These are phyloP conservation scores for Actinia equina DNA, from an alignment of 64 coral and sea anemone species.

Conservation along the genomic window DNA sequence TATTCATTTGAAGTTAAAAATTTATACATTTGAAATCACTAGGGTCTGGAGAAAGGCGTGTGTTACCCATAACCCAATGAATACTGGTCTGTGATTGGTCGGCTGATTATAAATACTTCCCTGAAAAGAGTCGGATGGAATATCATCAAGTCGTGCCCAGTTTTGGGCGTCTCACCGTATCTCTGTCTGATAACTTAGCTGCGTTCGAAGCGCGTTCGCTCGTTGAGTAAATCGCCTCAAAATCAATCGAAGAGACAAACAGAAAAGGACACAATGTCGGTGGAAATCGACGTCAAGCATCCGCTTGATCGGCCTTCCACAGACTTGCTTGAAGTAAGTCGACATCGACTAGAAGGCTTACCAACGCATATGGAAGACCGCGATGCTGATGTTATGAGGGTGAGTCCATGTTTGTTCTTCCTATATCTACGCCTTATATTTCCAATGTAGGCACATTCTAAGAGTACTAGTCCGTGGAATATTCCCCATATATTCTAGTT, in stretches of 20 bases:
- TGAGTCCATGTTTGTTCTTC: constrained; percentile 36
- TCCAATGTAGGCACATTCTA: neutral
- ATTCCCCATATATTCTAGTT: neutral
- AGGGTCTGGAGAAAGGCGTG: constrained; percentile 5
- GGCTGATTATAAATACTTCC: constrained; percentile 22
- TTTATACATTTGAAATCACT: constrained; percentile 10
- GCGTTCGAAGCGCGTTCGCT: constrained; percentile 23
- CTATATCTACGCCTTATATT: neutral
- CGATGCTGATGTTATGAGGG: constrained; percentile 85
- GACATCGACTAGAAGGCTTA: constrained; percentile 79
- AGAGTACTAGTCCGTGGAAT: neutral
- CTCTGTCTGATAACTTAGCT: constrained; percentile 38
- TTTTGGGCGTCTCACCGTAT: constrained; percentile 41
- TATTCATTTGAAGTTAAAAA: constrained; percentile 17
- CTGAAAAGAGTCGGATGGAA: constrained; percentile 27
- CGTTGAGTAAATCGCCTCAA: neutral
- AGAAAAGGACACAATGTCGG: constrained; percentile 56
- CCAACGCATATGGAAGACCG: constrained; percentile 87
- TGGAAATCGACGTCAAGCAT: constrained; percentile 82
- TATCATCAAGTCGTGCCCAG: constrained; percentile 42
- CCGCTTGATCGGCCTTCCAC: constrained; percentile 83
- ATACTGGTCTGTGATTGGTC: constrained; percentile 22
- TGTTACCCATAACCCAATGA: constrained; percentile 16
- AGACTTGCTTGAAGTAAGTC: constrained; percentile 89
- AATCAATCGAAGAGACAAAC: constrained; percentile 16